A percentile compares a stretch with the other conserved stretches of the same genome.
Evolutionary conservation across 1,140 invertebrate genomes (phyloP).

Genomic region (Papilio polytes): DNA sequence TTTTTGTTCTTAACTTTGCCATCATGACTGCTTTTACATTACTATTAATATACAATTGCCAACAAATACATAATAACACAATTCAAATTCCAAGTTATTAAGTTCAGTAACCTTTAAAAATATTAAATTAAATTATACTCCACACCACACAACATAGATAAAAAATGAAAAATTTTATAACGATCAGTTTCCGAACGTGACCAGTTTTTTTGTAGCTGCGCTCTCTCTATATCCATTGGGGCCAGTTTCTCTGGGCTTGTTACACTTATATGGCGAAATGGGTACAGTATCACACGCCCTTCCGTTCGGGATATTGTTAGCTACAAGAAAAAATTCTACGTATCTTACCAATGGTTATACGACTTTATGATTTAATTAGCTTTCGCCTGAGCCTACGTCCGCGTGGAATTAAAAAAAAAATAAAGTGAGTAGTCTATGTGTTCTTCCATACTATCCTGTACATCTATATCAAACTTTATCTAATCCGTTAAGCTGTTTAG

Average conservation of each 20-base stretch:
- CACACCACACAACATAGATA: slow-evolving; percentile 59
- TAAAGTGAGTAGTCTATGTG: too few species aligned
- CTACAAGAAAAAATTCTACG: background rate
- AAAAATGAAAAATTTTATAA: slow-evolving; percentile 78
- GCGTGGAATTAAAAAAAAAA: too few species aligned
- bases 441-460: too few species aligned
- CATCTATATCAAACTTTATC: too few species aligned
- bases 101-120: slow-evolving; percentile 57
- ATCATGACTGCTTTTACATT: too few species aligned
- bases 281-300: slow-evolving; percentile 42
- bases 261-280: slow-evolving; percentile 50
- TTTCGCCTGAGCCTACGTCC: too few species aligned
- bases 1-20: too few species aligned
- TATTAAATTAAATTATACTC: slow-evolving; percentile 49
- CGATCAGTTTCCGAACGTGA: slow-evolving; percentile 70
- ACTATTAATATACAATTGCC: too few species aligned
- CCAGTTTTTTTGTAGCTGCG: slow-evolving; percentile 64
- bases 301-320: slow-evolving; percentile 37
- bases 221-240: slow-evolving; percentile 58
- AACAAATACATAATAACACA: background rate
- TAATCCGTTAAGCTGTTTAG: too few species aligned
- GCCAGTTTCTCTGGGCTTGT: slow-evolving; percentile 52
- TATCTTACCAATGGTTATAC: background rate
- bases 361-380: too few species aligned
- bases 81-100: background rate